Evolutionary conservation across 2,797 vertebrate genomes (phyloP).

Genomic region (Rhinichthys osculus): DNA sequence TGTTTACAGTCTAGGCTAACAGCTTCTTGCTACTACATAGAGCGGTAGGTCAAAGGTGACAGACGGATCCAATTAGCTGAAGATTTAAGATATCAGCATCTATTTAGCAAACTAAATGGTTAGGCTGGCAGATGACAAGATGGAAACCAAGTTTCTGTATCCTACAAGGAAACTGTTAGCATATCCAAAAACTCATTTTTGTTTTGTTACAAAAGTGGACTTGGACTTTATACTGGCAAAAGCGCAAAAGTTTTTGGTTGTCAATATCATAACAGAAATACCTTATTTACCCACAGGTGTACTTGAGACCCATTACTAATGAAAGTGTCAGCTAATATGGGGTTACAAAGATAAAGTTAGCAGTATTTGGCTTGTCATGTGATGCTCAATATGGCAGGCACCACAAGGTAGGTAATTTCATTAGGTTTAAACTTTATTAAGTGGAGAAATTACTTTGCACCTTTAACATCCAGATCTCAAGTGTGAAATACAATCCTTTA

Average conservation of each 20-base stretch:
- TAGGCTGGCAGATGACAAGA: conserved; percentile 13
- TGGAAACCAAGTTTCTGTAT: background rate
- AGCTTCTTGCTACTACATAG: conserved; percentile 34
- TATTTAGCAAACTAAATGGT: conserved; percentile 43
- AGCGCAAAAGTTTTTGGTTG: background rate
- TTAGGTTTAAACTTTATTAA: background rate
- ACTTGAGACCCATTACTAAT: background rate
- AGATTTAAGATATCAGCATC: conserved; percentile 42
- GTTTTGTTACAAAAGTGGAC: background rate
- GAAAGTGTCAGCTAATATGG: background rate
- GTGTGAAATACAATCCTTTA: too few relatives aligned
- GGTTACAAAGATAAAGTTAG: background rate
- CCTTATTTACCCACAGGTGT: background rate
- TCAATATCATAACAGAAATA: background rate
- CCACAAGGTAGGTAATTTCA: background rate
- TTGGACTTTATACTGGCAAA: background rate
- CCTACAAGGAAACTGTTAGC: background rate
- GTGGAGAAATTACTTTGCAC: background rate
- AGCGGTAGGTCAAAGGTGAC: conserved; percentile 55
- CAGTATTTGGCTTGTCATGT: background rate
- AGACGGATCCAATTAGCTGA: conserved; percentile 58
- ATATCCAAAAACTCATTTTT: background rate
- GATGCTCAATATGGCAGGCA: background rate
- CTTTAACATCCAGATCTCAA: too few relatives aligned
- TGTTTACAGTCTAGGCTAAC: conserved; percentile 21